Base-by-base conservation (phyloP, 2,888 invertebrate genomes). In the Epinotia nisella region DNA sequence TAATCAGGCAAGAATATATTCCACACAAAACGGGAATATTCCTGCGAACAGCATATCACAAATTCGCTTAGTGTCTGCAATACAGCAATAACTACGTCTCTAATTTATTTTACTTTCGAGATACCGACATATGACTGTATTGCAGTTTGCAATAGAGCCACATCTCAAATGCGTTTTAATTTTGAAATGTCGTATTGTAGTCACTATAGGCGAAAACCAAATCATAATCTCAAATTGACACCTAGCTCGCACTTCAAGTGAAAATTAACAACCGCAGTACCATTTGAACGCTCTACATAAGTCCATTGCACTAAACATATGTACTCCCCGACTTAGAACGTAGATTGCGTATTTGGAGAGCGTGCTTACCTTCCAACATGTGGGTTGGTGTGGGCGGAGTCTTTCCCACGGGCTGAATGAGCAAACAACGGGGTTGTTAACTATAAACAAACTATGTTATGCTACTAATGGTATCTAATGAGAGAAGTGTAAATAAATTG, bases 381-480 rank as follows among this genome's bases (percentile, higher is more conserved):
- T 72, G 72, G 67, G 71, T 53, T 60, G 41, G 49, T 49, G 49
- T n/a, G 7, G 49, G n/a, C 49, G 49, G 49, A 41, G 53, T 41
- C 24, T 51, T 61, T 70, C 69, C 69, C 69, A 70, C 69, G 69
- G 53, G 19, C n/a, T 13, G 7, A n/a, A n/a, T 5, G 15, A 49
- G 49, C 49, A 49, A 49, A 49, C 49, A 49, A 49, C 49, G 35
- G 55, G 64, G 58, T 39, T 71, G 64, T 39, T 59, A 66, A 66
- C 56, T 62, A 56, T 72, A 72, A 62, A 72, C 72, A 72, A 67
- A 66, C 45, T 45, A 13, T 41, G 58, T 55, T 72, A 61, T 41
- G 58, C 60, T 72, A 61, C 67, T 72, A 72, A 72, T 72, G 60
- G 55, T 56, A 61, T 71, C 61, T 56, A 67, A 72, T 61, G 60